A percentile compares a stretch with the other conserved stretches of the same genome.
Evolutionary conservation across 2,797 vertebrate genomes (phyloP).

Genomic region (Liasis olivaceus): DNA sequence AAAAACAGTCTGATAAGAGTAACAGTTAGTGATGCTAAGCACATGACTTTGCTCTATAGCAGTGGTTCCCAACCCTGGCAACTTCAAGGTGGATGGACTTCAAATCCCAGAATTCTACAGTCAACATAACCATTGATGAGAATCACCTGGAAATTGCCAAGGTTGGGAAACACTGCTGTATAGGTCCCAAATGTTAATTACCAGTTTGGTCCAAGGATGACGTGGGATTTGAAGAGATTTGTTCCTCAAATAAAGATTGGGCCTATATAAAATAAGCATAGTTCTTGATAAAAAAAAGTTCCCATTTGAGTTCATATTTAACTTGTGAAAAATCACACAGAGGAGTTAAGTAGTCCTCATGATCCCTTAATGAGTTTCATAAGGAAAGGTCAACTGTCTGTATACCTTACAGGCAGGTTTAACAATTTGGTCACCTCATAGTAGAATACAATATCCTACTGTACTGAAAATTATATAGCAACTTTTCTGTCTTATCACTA

Average conservation of each 20-base stretch:
- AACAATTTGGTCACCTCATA: background rate
- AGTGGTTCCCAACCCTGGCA: too few species aligned
- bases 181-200: background rate
- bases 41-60: background rate
- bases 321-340: background rate
- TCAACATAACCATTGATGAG: too few species aligned
- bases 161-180: too few species aligned
- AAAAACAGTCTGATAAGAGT: background rate
- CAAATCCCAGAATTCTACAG: too few species aligned
- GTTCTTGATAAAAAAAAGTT: background rate
- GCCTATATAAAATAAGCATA: background rate
- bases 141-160: too few species aligned
- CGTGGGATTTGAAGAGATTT: background rate
- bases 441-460: background rate
- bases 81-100: too few species aligned
- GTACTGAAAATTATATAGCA: background rate
- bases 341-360: background rate
- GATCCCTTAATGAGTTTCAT: background rate
- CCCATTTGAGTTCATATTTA: background rate
- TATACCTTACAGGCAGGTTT: background rate
- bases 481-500: background rate
- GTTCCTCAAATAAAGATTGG: background rate
- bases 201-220: background rate
- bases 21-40: background rate
- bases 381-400: background rate